Percentiles rank a stretch among this genome's conserved stretches.
Conservation (phyloP, 2,888 invertebrate genomes). For the Periphyllus acericola region DNA sequence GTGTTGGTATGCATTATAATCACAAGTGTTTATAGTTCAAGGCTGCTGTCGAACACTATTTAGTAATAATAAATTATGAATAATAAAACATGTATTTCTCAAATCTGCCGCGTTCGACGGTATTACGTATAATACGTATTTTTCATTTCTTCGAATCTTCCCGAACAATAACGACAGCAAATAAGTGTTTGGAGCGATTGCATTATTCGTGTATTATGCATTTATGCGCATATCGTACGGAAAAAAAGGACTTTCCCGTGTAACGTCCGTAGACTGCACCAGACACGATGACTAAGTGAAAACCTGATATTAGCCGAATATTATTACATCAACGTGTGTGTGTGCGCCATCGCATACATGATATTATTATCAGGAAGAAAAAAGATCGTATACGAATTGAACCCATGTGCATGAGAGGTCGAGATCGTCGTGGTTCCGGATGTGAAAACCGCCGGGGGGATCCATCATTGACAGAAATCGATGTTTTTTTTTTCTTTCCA, state of each 20-base stretch:
- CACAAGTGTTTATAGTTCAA: too few relatives aligned
- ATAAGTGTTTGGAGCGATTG: not conserved
- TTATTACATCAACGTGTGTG: conserved; percentile 2
- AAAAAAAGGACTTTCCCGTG: not conserved
- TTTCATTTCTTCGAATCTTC: too few relatives aligned
- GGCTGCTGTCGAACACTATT: too few relatives aligned
- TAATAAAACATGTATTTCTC: too few relatives aligned
- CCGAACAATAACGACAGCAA: not conserved
- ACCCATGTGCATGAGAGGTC: not conserved
- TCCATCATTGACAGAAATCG: not conserved
- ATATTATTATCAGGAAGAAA: not conserved
- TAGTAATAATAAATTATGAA: too few relatives aligned
- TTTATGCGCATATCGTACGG: not conserved
- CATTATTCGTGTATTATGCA: not conserved
- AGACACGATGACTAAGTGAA: conserved; percentile 1
- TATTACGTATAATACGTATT: too few relatives aligned
- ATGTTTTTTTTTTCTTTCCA: not conserved
- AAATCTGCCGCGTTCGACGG: too few relatives aligned
- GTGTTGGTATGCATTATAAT: too few relatives aligned
- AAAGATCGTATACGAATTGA: not conserved
- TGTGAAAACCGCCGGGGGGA: not conserved
- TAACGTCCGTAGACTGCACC: not conserved
- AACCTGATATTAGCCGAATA: conserved; percentile 2
- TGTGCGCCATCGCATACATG: not conserved
- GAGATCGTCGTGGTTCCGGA: conserved; percentile 10